Conservation (phyloP, 1,140 invertebrate species). For the Drosophila navojoa region DNA sequence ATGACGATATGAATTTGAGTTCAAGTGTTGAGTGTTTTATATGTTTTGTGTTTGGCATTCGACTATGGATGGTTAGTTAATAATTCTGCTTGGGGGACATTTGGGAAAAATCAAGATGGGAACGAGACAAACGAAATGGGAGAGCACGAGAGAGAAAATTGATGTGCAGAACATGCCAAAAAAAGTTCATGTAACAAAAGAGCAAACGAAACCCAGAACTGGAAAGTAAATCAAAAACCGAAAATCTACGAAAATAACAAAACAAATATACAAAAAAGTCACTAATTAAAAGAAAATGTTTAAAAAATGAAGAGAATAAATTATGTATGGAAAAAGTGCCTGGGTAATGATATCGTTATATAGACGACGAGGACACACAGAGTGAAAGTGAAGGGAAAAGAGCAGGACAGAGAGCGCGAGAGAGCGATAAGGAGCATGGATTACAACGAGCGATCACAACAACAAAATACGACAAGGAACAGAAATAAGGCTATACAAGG, state of each 20-base stretch:
- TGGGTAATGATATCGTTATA: constrained; percentile 5
- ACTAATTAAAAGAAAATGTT: neutral
- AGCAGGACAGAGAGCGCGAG: constrained; percentile 8
- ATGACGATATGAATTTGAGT: constrained; percentile 2
- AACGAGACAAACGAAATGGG: constrained; percentile 31
- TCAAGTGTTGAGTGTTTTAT: neutral
- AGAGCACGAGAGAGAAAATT: constrained; percentile 10
- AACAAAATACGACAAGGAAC: constrained; percentile 32
- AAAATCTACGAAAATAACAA: neutral
- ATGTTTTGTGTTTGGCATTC: constrained; percentile 9
- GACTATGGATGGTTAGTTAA: constrained; percentile 19
- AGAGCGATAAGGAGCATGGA: neutral
- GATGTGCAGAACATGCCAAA: constrained; percentile 37
- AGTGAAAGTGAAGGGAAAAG: constrained; percentile 8
- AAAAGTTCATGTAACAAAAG: constrained; percentile 16
- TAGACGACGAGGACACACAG: constrained; percentile 32
- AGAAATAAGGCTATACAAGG: constrained; percentile 27
- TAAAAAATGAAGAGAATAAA: constrained; percentile 3
- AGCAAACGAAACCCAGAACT: constrained; percentile 7
- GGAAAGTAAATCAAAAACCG: neutral
- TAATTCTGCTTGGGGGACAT: constrained; percentile 35
- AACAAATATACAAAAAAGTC: neutral
- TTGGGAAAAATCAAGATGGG: constrained; percentile 22
- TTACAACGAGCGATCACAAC: constrained; percentile 61
- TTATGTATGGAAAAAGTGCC: constrained; percentile 13